Conservation (phyloP, 2,797 vertebrate genomes). For the Diplodus sargus region DNA sequence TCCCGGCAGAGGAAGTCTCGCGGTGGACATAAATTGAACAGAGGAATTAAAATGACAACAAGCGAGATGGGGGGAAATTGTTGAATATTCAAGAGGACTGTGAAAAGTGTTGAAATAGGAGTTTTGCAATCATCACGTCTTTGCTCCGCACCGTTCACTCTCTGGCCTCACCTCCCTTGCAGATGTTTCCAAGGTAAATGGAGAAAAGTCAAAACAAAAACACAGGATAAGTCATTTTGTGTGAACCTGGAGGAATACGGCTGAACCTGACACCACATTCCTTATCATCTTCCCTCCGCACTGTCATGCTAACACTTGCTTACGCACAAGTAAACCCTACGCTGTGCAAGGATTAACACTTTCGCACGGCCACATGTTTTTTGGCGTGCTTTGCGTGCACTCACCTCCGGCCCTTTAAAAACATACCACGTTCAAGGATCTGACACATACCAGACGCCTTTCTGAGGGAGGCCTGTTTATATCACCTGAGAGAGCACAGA, state of each 20-base stretch:
- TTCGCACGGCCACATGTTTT: constrained; percentile 8
- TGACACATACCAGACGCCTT: constrained; percentile 55
- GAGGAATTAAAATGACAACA: constrained; percentile 50
- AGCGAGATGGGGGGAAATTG: constrained; percentile 56
- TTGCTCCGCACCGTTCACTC: constrained; percentile 6
- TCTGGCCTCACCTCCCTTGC: constrained; percentile 6
- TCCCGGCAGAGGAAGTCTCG: constrained; percentile 41
- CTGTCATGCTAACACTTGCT: constrained; percentile 28
- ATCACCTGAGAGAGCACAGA: constrained; percentile 25
- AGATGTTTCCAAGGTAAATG: constrained; percentile 28
- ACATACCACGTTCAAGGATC: constrained; percentile 30
- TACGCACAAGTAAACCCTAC: neutral
- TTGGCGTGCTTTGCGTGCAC: constrained; percentile 18
- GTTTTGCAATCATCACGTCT: constrained; percentile 57
- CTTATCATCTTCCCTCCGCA: neutral
- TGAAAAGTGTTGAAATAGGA: constrained; percentile 43
- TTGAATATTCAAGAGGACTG: constrained; percentile 39
- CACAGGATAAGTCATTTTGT: constrained; percentile 7
- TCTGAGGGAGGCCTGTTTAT: constrained; percentile 44
- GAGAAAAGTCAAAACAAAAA: constrained; percentile 35
- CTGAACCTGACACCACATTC: constrained; percentile 14
- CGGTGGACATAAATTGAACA: constrained; percentile 60
- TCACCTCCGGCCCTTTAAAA: constrained; percentile 39
- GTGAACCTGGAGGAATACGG: constrained; percentile 42
- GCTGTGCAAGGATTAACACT: constrained; percentile 7